Evolutionary conservation across 1,140 invertebrate species (phyloP).

Genomic region (Leptopilina boulardi): DNA sequence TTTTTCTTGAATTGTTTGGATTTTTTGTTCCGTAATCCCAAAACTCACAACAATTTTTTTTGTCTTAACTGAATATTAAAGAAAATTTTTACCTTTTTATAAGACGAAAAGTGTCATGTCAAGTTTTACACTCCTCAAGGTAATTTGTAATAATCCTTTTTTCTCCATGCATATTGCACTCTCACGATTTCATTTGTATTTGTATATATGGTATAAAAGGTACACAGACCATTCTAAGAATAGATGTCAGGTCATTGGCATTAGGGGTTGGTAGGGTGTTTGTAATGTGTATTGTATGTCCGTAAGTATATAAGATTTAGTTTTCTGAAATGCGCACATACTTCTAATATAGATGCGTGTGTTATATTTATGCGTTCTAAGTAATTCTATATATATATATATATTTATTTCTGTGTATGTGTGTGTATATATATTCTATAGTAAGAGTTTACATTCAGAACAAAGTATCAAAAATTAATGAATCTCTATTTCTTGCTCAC

Average conservation of each 20-base stretch:
- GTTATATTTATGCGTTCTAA: conserved; percentile 8
- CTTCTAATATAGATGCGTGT: conserved; percentile 24
- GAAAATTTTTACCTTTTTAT: no score
- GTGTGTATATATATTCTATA: neutral
- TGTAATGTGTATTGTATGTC: conserved; percentile 48
- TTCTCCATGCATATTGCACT: neutral
- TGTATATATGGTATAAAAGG: conserved; percentile 8
- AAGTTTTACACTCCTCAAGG: no score
- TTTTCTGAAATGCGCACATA: conserved; percentile 24
- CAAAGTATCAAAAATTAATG: conserved; percentile 13
- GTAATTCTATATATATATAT: neutral
- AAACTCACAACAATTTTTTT: no score
- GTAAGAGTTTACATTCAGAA: neutral
- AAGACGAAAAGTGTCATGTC: no score
- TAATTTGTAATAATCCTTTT: no score
- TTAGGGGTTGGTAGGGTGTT: conserved; percentile 63
- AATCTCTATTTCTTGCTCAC: conserved; percentile 8
- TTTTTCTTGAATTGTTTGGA: no score
- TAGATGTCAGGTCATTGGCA: conserved; percentile 68
- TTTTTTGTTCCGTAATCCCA: no score
- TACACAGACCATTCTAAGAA: conserved; percentile 58
- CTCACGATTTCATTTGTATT: neutral
- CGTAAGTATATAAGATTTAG: conserved; percentile 25
- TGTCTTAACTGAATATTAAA: no score
- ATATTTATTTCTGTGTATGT: no score